phyloP scores from a whole-genome alignment of 2,888 invertebrate genomes.

The Ochropleura plecta region DNA sequence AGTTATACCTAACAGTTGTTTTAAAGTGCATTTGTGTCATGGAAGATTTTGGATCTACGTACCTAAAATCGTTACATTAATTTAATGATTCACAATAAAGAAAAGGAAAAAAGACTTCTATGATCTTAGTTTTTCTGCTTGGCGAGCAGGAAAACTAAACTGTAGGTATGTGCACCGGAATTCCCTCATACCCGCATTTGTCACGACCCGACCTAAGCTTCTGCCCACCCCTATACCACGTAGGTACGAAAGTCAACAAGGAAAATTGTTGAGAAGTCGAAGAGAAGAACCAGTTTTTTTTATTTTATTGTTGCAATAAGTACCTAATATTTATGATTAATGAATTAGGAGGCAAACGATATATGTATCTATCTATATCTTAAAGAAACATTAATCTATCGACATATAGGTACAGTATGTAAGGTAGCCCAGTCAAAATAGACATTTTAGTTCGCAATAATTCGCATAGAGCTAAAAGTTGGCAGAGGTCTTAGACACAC shows the following conservation, averaged over 20 bases:
- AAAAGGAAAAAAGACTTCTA: background rate
- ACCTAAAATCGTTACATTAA: no score
- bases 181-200: background rate
- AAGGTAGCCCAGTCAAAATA: no score
- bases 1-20: no score
- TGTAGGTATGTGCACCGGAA: background rate
- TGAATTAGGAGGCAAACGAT: background rate
- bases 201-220: constrained; percentile 2
- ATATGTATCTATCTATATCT: no score
- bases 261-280: constrained; percentile 24
- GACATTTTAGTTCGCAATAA: no score
- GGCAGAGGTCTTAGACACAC: no score
- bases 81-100: background rate
- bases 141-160: no score
- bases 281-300: constrained; percentile 16
- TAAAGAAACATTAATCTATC: no score
- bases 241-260: constrained; percentile 27
- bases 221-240: constrained; percentile 3
- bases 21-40: no score
- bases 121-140: constrained; percentile 21
- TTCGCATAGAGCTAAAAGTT: no score
- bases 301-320: background rate
- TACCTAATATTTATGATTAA: background rate
- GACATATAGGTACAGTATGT: no score
- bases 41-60: no score